phyloP scores from a whole-genome alignment of 2,797 vertebrate genomes.

The Epinephelus awoara region DNA sequence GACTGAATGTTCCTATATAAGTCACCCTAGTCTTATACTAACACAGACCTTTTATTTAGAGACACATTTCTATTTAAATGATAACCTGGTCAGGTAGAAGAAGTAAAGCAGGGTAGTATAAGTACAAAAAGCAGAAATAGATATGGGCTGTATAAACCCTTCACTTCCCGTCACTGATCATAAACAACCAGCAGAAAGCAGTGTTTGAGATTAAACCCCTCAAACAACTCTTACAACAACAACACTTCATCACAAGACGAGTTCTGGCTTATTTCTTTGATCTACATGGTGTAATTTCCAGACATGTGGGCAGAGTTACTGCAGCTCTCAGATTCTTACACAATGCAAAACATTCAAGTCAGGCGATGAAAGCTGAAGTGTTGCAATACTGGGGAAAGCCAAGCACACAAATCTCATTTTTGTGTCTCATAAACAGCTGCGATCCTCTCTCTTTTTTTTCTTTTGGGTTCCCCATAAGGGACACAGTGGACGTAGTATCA shows the following conservation, averaged over 20 bases:
- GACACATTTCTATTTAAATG: background rate
- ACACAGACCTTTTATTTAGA: background rate
- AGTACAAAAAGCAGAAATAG: background rate
- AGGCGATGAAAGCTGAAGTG: slow-evolving; percentile 8
- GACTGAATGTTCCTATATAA: background rate
- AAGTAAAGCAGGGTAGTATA: background rate
- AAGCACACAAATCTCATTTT: background rate
- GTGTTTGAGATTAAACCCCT: background rate
- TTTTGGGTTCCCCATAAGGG: background rate
- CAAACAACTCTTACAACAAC: slow-evolving; percentile 1
- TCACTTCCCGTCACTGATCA: background rate
- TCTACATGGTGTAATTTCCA: slow-evolving; percentile 27
- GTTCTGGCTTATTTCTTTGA: background rate
- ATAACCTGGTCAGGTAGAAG: background rate
- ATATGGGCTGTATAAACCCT: background rate
- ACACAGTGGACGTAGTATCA: slow-evolving; percentile 49
- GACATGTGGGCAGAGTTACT: slow-evolving; percentile 9
- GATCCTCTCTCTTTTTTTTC: background rate
- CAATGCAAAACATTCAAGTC: slow-evolving; percentile 23
- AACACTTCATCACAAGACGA: background rate
- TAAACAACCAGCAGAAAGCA: background rate
- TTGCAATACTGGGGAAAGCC: slow-evolving; percentile 37
- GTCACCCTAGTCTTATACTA: background rate
- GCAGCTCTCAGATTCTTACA: slow-evolving; percentile 32
- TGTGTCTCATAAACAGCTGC: background rate